Percentiles rank a stretch among this genome's conserved stretches.
Evolutionary conservation across 2,888 invertebrate species (phyloP).

Genomic region (Drosophila merina): DNA sequence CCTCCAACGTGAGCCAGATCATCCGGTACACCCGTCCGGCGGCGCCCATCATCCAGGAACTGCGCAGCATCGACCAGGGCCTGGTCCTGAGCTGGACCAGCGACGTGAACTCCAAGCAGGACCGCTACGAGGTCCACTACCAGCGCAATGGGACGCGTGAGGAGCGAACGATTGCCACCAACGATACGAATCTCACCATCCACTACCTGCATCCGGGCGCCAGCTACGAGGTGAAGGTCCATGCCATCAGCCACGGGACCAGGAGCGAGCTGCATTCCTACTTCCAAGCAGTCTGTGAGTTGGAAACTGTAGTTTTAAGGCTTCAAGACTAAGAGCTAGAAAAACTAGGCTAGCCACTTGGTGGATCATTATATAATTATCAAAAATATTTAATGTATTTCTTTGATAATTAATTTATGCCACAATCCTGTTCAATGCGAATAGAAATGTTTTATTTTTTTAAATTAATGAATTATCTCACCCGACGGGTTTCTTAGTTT

Average conservation of each 20-base stretch:
- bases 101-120: constrained; percentile 94
- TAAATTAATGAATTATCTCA: background rate
- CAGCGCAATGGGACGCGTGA: constrained; percentile 90
- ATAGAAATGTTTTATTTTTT: background rate
- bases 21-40: constrained; percentile 93
- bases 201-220: constrained; percentile 93
- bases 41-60: constrained; percentile 93
- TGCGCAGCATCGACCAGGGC: constrained; percentile 88
- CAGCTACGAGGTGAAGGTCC: constrained; percentile 94
- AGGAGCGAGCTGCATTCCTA: constrained; percentile 93
- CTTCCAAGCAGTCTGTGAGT: constrained; percentile 91
- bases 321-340: too few species aligned
- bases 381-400: too few species aligned
- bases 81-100: constrained; percentile 96
- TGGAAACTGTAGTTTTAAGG: background rate
- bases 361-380: too few species aligned
- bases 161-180: constrained; percentile 86
- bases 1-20: constrained; percentile 89
- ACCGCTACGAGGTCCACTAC: constrained; percentile 92
- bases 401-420: background rate
- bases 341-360: too few species aligned
- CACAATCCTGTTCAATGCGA: background rate
- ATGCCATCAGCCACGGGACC: constrained; percentile 92
- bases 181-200: constrained; percentile 89
- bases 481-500: background rate